Conservation (phyloP, 2,113 vertebrate species). For the Phyllostomus discolor region DNA sequence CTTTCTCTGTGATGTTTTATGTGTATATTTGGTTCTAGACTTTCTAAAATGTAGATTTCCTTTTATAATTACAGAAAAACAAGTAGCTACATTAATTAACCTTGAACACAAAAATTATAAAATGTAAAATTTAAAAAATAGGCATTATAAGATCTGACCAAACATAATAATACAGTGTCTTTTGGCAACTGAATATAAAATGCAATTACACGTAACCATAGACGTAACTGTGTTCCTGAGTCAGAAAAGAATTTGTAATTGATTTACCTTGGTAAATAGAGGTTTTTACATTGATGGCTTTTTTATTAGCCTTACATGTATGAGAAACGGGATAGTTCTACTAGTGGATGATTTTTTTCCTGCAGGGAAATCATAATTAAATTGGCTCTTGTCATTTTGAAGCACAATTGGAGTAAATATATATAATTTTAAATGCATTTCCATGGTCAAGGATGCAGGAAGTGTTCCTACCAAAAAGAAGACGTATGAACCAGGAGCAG, state of each 20-base stretch:
- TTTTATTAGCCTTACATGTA: not conserved
- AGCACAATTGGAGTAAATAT: not conserved
- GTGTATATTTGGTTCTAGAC: not conserved
- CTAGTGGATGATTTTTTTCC: not conserved
- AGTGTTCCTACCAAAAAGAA: not conserved
- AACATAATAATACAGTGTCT: not conserved
- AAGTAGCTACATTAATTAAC: not conserved
- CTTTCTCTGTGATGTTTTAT: not conserved
- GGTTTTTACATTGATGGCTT: not conserved
- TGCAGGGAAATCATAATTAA: not conserved
- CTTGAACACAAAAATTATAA: not conserved
- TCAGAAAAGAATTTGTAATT: not conserved
- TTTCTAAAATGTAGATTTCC: not conserved
- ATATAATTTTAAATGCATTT: not conserved
- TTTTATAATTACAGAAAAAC: not conserved
- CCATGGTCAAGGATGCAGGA: constrained; percentile 24
- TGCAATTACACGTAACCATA: not conserved
- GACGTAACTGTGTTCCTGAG: not conserved
- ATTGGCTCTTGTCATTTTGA: not conserved
- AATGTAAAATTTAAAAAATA: not conserved
- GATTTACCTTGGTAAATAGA: not conserved
- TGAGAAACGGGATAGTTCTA: not conserved
- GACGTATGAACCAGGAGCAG: not conserved
- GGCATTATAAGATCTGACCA: not conserved
- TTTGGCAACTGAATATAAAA: not conserved